A percentile compares a stretch with the other conserved stretches of the same genome.
phyloP scores from a whole-genome alignment of 2,888 invertebrate species.

The Stictocephala bisonia region DNA sequence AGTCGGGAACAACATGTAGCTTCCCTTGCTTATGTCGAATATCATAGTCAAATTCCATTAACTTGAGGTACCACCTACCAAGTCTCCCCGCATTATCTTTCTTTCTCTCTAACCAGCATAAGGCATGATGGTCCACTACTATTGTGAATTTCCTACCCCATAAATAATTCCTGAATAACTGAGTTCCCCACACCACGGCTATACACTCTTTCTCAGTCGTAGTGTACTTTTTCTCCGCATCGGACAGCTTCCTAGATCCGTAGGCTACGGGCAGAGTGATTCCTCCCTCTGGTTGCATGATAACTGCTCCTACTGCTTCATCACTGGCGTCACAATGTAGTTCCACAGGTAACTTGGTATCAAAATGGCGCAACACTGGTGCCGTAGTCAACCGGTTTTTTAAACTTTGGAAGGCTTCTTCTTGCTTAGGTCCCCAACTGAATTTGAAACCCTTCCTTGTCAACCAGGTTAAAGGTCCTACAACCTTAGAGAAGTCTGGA shows the following conservation, averaged over 20 bases:
- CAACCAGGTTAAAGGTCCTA: not conserved
- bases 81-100: not conserved
- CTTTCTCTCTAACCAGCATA: not conserved
- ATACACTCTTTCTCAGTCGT: constrained; percentile 13
- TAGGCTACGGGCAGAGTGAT: not conserved
- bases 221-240: not conserved
- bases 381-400: not conserved
- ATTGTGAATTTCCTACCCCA: too few species aligned
- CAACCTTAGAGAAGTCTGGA: not conserved
- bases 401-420: constrained; percentile 1
- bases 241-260: not conserved
- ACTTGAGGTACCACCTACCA: not conserved
- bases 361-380: not conserved
- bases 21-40: not conserved
- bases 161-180: not conserved
- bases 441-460: not conserved
- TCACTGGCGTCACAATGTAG: not conserved
- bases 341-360: not conserved
- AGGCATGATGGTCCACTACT: not conserved
- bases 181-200: not conserved
- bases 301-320: not conserved
- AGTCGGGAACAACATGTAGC: not conserved
- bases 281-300: not conserved
- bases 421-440: not conserved
- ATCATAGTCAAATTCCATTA: not conserved